Evolutionary conservation across 2,797 vertebrate species (phyloP).

Genomic region (Borostomias antarcticus): DNA sequence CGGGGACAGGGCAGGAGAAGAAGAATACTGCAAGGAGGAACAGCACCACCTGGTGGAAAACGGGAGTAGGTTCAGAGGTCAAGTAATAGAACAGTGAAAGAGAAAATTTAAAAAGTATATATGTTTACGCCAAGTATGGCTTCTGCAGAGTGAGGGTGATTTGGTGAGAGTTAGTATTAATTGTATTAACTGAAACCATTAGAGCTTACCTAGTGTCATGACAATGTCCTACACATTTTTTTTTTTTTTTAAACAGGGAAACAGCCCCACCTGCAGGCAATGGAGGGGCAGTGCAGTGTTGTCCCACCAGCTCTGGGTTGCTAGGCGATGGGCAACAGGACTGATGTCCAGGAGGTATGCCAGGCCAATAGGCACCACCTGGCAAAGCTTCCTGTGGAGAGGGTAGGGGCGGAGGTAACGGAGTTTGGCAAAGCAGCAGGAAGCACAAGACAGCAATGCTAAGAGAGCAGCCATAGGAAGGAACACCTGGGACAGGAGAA

Average conservation of each 20-base stretch:
- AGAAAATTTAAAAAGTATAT: no score
- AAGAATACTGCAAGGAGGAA: slow-evolving; percentile 82
- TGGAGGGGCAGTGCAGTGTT: slow-evolving; percentile 81
- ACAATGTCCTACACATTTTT: no score
- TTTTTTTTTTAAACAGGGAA: no score
- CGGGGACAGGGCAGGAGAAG: slow-evolving; percentile 86
- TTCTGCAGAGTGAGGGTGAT: no score
- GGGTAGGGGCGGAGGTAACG: slow-evolving; percentile 80
- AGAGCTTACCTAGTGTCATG: no score
- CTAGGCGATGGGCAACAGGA: slow-evolving; percentile 81
- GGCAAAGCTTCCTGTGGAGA: slow-evolving; percentile 82
- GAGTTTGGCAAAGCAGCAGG: slow-evolving; percentile 86
- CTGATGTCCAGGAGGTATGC: slow-evolving; percentile 86
- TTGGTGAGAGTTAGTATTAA: no score
- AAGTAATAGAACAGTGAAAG: no score
- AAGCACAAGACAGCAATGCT: slow-evolving; percentile 82
- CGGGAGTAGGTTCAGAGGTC: neutral
- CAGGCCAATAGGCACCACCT: slow-evolving; percentile 80
- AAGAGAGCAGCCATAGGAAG: slow-evolving; percentile 83
- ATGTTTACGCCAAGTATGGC: no score
- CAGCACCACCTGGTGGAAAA: slow-evolving; percentile 65
- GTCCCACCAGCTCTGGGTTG: slow-evolving; percentile 70
- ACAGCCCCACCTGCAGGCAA: slow-evolving; percentile 73
- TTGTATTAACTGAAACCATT: no score
- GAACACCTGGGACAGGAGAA: slow-evolving; percentile 65